Evolutionary conservation across 2,888 invertebrate genomes (phyloP).

Genomic region (Resseliella maxima): DNA sequence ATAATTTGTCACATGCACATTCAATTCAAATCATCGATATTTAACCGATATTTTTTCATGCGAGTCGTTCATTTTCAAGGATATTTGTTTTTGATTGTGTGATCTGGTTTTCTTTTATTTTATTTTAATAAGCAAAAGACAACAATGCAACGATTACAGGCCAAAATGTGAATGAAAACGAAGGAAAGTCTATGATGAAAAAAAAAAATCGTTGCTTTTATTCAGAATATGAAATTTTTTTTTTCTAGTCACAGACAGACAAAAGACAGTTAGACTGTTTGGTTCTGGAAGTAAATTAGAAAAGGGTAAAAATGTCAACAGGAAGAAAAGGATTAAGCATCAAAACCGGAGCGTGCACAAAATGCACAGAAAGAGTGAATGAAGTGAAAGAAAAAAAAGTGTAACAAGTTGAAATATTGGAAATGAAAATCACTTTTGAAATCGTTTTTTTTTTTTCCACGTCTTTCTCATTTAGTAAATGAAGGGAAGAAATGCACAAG

Average conservation of each 20-base stretch:
- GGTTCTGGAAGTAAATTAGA: conserved; percentile 12
- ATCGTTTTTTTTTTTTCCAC: not conserved
- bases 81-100: conserved; percentile 34
- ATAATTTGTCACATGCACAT: not conserved
- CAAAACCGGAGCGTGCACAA: conserved; percentile 43
- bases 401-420: not conserved
- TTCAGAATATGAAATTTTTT: not conserved
- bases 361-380: not conserved
- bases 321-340: conserved; percentile 52
- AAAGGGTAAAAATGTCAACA: conserved; percentile 23
- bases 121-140: not conserved
- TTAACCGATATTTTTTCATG: not conserved
- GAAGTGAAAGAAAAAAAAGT: not conserved
- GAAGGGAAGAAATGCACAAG: not conserved
- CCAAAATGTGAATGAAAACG: not conserved
- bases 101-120: conserved; percentile 1
- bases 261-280: conserved; percentile 11
- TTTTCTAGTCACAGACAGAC: not conserved
- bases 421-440: conserved; percentile 10
- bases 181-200: not conserved
- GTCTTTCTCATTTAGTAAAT: too few species aligned
- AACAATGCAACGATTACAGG: not conserved
- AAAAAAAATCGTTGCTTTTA: not conserved
- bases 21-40: conserved; percentile 1
- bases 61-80: not conserved